Conservation (phyloP, 2,888 invertebrate genomes). For the Ochropleura plecta region DNA sequence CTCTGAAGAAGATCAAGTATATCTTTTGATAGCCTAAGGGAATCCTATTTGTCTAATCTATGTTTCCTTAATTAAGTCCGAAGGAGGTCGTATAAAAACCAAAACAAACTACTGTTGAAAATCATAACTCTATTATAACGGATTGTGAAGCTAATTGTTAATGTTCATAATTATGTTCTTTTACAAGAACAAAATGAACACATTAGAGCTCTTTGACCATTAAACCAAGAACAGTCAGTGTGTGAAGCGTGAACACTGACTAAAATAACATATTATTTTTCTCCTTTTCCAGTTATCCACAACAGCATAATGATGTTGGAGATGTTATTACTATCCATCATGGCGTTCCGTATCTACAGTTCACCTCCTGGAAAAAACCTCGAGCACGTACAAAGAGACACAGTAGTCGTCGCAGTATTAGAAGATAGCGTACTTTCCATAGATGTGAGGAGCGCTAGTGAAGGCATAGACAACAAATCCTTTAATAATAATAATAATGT, state of each 20-base stretch:
- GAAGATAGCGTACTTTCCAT: conserved; percentile 76
- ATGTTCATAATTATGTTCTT: neutral
- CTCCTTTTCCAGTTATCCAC: conserved; percentile 91
- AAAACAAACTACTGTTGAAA: neutral
- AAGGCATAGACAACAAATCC: conserved; percentile 74
- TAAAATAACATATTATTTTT: conserved; percentile 60
- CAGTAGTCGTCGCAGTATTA: conserved; percentile 80
- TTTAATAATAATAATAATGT: conserved; percentile 67
- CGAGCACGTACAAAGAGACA: conserved; percentile 73
- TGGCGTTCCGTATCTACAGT: conserved; percentile 92
- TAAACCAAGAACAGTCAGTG: neutral
- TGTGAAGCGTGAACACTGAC: neutral
- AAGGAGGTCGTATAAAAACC: neutral
- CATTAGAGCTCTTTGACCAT: neutral
- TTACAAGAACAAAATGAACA: neutral
- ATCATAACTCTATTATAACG: neutral
- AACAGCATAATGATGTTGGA: conserved; percentile 92
- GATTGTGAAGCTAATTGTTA: neutral
- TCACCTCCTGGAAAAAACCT: conserved; percentile 78
- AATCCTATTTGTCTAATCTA: neutral
- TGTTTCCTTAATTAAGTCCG: no score
- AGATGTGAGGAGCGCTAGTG: conserved; percentile 69
- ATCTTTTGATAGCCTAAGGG: neutral
- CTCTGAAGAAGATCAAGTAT: neutral
- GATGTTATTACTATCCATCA: conserved; percentile 92